These are phyloP conservation scores for Ectropis grisescens DNA, from an alignment of 1,140 invertebrate species.

Conservation along the genomic window DNA sequence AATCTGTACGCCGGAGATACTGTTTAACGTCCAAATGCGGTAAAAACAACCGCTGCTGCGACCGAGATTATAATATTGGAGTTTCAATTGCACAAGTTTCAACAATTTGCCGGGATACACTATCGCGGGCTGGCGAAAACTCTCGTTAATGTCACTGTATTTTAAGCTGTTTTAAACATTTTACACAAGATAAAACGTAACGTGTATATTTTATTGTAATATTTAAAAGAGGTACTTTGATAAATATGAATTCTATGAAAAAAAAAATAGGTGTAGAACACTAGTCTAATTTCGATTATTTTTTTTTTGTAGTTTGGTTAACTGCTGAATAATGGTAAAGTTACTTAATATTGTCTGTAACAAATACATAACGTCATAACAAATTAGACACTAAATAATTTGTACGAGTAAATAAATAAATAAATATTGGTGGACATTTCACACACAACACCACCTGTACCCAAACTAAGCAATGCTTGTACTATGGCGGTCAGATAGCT, in stretches of 20 bases:
- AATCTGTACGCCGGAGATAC: conserved; percentile 26
- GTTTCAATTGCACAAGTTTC: conserved; percentile 63
- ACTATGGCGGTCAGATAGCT: no score
- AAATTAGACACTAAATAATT: no score
- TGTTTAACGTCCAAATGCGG: conserved; percentile 36
- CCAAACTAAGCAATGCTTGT: no score
- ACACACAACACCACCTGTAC: no score
- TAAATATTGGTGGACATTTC: no score
- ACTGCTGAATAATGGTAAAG: no score
- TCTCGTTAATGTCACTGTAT: neutral
- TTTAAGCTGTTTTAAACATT: neutral
- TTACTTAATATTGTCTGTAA: no score
- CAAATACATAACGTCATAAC: no score
- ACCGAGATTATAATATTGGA: conserved; percentile 60
- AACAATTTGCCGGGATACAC: conserved; percentile 52
- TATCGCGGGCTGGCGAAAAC: conserved; percentile 22
- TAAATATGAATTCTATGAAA: neutral
- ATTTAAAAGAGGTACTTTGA: neutral
- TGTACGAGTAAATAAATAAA: no score
- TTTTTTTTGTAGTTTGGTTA: no score
- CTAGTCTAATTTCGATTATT: no score
- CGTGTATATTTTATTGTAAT: neutral
- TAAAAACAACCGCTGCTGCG: conserved; percentile 50
- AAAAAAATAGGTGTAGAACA: neutral
- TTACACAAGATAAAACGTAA: neutral